These are phyloP conservation scores for Halyomorpha halys DNA, from an alignment of 1,140 invertebrate genomes.

Conservation along the genomic window DNA sequence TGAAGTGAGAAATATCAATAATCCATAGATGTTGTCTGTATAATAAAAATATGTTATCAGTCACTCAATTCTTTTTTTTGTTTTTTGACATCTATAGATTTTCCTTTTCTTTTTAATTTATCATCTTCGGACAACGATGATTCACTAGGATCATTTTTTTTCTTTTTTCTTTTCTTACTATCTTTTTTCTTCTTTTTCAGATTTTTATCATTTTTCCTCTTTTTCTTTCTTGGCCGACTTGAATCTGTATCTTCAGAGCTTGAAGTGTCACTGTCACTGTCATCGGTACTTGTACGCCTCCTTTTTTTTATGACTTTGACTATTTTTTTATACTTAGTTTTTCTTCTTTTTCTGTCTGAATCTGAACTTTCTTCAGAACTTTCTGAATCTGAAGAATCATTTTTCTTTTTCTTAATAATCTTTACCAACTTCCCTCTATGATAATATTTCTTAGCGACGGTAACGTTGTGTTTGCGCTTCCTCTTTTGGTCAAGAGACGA, in stretches of 20 bases:
- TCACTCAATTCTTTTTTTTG: conserved; percentile 8
- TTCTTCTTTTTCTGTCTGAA: conserved; percentile 25
- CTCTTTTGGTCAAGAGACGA: conserved; percentile 22
- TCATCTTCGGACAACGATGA: conserved; percentile 7
- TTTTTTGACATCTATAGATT: background rate
- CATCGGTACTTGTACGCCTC: conserved; percentile 14
- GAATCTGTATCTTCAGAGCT: conserved; percentile 27
- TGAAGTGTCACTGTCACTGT: conserved; percentile 25
- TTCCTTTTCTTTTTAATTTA: background rate
- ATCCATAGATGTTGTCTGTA: background rate
- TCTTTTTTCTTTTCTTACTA: conserved; percentile 22
- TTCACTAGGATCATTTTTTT: conserved; percentile 3
- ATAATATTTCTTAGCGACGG: conserved; percentile 29
- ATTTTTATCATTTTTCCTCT: conserved; percentile 22
- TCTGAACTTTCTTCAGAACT: conserved; percentile 25
- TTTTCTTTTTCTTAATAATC: conserved; percentile 29
- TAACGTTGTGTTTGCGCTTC: conserved; percentile 22
- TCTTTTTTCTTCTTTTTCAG: conserved; percentile 26
- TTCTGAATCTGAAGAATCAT: conserved; percentile 25
- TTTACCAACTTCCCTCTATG: conserved; percentile 31
- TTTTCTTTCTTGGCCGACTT: conserved; percentile 14
- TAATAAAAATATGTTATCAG: conserved; percentile 13
- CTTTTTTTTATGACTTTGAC: conserved; percentile 27
- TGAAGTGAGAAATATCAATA: background rate
- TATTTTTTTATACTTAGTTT: conserved; percentile 28